These are phyloP conservation scores for Embiotoca jacksoni DNA, from an alignment of 2,113 vertebrate genomes.

Conservation along the genomic window DNA sequence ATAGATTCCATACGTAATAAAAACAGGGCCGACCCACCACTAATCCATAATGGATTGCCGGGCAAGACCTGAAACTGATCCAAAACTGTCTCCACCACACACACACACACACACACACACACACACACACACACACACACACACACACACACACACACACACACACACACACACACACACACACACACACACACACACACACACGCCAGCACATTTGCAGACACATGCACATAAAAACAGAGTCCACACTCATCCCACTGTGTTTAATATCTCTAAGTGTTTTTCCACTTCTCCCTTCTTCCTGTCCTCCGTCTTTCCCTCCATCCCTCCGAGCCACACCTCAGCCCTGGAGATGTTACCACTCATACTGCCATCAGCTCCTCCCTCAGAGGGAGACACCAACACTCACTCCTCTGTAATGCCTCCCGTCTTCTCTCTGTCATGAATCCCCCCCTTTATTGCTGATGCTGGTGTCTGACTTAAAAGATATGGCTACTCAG, in stretches of 20 bases:
- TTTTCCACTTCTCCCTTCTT: constrained; percentile 53
- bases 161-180: constrained; percentile 48
- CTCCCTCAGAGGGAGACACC: constrained; percentile 44
- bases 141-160: constrained; percentile 59
- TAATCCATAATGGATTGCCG: constrained; percentile 73
- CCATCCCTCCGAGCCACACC: constrained; percentile 14
- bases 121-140: constrained; percentile 50
- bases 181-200: constrained; percentile 33
- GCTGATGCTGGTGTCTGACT: constrained; percentile 58
- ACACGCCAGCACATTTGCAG: constrained; percentile 48
- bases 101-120: constrained; percentile 31
- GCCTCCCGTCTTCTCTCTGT: constrained; percentile 32
- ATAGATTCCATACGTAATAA: constrained; percentile 74
- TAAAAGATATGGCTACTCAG: constrained; percentile 31
- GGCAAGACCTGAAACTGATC: constrained; percentile 62
- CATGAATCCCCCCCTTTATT: constrained; percentile 63
- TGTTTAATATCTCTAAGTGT: constrained; percentile 81
- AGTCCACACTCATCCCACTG: constrained; percentile 53
- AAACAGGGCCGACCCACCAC: constrained; percentile 62
- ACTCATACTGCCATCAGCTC: constrained; percentile 57
- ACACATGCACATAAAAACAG: constrained; percentile 59
- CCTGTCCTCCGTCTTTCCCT: neutral
- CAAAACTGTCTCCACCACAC: constrained; percentile 39
- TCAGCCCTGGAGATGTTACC: constrained; percentile 35
- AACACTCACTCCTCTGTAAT: constrained; percentile 32